Percentiles rank a stretch among this genome's conserved stretches.
phyloP scores from a whole-genome alignment of 2,888 invertebrate species.

The Vannuccia rotundouncinata region DNA sequence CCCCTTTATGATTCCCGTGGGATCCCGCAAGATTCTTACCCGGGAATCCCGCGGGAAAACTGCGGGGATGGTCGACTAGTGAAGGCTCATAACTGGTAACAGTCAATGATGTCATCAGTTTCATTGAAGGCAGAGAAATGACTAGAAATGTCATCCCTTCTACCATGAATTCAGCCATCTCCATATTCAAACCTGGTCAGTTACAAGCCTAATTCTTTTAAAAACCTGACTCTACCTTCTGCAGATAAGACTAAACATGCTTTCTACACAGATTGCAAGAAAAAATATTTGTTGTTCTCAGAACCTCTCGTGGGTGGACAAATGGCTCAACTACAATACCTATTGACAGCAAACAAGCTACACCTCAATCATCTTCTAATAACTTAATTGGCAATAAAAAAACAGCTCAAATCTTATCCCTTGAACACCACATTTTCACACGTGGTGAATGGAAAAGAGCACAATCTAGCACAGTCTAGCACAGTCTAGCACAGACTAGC shows the following conservation, averaged over 20 bases:
- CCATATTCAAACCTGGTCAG: not conserved
- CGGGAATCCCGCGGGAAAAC: not conserved
- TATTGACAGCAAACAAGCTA: too few relatives aligned
- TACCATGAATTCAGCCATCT: not conserved
- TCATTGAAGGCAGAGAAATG: not conserved
- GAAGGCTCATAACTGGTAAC: not conserved
- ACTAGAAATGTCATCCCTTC: not conserved
- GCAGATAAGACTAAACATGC: not conserved
- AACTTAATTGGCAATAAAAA: too few relatives aligned
- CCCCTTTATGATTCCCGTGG: not conserved
- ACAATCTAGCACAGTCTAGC: too few relatives aligned
- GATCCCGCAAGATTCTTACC: not conserved
- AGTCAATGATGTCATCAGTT: not conserved
- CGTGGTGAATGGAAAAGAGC: too few relatives aligned
- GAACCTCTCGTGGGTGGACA: not conserved
- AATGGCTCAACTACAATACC: not conserved
- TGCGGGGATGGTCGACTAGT: not conserved
- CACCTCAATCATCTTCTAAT: too few relatives aligned
- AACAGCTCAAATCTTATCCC: too few relatives aligned
- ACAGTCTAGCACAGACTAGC: too few relatives aligned
- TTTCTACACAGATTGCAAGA: not conserved
- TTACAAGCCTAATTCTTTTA: not conserved
- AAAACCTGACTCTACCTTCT: not conserved
- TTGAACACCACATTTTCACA: too few relatives aligned
- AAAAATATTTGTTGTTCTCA: not conserved